Evolutionary conservation across 2,797 vertebrate genomes (phyloP).

Genomic region (Catostomus latipinnis): DNA sequence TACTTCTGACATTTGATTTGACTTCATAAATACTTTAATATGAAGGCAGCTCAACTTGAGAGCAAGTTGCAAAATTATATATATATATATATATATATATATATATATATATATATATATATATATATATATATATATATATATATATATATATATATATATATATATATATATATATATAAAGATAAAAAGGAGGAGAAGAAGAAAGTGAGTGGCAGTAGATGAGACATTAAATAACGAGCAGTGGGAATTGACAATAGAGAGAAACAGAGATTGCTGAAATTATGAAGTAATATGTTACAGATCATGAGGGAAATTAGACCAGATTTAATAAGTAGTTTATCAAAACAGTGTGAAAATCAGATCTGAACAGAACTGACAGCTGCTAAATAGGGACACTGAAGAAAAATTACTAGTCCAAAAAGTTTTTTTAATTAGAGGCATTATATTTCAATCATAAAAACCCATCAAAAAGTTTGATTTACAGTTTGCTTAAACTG

Average conservation of each 20-base stretch:
- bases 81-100: background rate
- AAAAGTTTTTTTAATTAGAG: background rate
- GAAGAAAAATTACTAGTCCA: constrained; percentile 46
- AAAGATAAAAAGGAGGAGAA: constrained; percentile 18
- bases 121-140: too few species aligned
- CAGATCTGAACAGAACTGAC: constrained; percentile 51
- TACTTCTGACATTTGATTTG: constrained; percentile 79
- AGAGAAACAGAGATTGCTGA: constrained; percentile 51
- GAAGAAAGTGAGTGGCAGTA: constrained; percentile 52
- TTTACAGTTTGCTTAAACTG: background rate
- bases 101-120: too few species aligned
- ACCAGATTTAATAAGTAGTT: constrained; percentile 58
- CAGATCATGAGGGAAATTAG: constrained; percentile 63
- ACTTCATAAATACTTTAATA: constrained; percentile 74
- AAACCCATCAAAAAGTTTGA: background rate
- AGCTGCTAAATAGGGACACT: constrained; percentile 53
- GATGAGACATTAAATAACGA: constrained; percentile 55
- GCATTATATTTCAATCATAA: too few species aligned
- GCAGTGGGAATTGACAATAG: constrained; percentile 55
- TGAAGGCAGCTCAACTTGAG: constrained; percentile 63
- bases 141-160: background rate
- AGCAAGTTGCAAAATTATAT: constrained; percentile 33
- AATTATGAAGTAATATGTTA: constrained; percentile 60
- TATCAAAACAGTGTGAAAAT: constrained; percentile 52
- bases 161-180: background rate